These are phyloP conservation scores for Anarsia innoxiella DNA, from an alignment of 2,888 invertebrate genomes.

Conservation along the genomic window DNA sequence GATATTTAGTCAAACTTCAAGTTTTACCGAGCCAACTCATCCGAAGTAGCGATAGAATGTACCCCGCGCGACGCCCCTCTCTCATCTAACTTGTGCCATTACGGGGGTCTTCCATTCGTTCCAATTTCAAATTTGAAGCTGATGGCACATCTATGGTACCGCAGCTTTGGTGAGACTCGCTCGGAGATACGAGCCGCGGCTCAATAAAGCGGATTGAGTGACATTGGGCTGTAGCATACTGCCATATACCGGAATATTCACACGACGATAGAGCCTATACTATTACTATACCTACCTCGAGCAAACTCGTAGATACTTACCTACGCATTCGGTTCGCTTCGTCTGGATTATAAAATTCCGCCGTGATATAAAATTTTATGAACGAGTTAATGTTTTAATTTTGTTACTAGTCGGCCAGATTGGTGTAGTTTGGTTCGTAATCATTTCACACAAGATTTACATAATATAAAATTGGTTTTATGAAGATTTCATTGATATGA, in stretches of 20 bases:
- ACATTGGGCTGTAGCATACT: background rate
- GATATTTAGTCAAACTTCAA: constrained; percentile 46
- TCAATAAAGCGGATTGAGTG: constrained; percentile 23
- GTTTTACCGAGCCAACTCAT: constrained; percentile 40
- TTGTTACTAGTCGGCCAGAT: background rate
- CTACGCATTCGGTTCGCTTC: constrained; percentile 1
- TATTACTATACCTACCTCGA: background rate
- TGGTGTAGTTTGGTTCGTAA: too few species aligned
- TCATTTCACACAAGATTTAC: too few species aligned
- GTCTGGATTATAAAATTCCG: constrained; percentile 2
- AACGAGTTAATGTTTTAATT: background rate
- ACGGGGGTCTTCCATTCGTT: constrained; percentile 68
- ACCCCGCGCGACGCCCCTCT: constrained; percentile 35
- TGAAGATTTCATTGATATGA: too few species aligned
- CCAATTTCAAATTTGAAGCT: constrained; percentile 74
- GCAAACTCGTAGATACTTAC: background rate
- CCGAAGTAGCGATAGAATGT: constrained; percentile 37
- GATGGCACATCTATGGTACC: constrained; percentile 60
- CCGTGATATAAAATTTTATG: background rate
- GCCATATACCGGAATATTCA: too few species aligned
- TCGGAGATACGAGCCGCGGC: constrained; percentile 24
- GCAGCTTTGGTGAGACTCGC: constrained; percentile 34
- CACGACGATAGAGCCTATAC: background rate
- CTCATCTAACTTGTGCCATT: constrained; percentile 73
- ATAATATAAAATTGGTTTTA: too few species aligned